These are phyloP conservation scores for Patella caerulea DNA, from an alignment of 2,888 invertebrate species.

Conservation along the genomic window DNA sequence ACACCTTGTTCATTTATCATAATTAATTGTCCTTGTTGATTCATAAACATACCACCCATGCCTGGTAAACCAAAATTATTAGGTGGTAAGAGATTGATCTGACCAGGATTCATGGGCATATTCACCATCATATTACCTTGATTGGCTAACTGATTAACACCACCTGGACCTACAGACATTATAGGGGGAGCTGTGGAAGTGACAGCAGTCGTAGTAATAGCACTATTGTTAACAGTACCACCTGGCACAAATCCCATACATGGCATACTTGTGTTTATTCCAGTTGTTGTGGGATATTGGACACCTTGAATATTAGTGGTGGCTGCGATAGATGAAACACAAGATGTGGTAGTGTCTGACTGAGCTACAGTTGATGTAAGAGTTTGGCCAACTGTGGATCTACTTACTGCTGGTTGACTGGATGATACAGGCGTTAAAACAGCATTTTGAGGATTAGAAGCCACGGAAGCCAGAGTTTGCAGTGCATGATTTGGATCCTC, in stretches of 20 bases:
- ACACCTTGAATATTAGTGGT: not conserved
- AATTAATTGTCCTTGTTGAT: slow-evolving; percentile 56
- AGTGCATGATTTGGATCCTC: slow-evolving; percentile 40
- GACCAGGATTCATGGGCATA: slow-evolving; percentile 46
- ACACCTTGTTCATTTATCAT: slow-evolving; percentile 60
- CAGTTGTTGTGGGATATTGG: slow-evolving; percentile 21
- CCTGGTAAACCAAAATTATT: slow-evolving; percentile 23
- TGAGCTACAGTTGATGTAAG: slow-evolving; percentile 22
- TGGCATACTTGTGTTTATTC: slow-evolving; percentile 32
- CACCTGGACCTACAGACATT: slow-evolving; percentile 46
- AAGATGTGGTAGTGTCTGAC: slow-evolving; percentile 33
- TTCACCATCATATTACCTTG: slow-evolving; percentile 42
- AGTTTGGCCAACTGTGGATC: slow-evolving; percentile 21
- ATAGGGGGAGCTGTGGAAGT: slow-evolving; percentile 37
- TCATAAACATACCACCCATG: slow-evolving; percentile 30
- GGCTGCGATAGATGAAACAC: slow-evolving; percentile 13
- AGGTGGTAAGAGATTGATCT: slow-evolving; percentile 23
- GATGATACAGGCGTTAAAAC: slow-evolving; percentile 21
- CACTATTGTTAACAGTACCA: not conserved
- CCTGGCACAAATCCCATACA: not conserved
- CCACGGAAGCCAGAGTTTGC: slow-evolving; percentile 59
- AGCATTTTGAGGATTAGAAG: slow-evolving; percentile 51
- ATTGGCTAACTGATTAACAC: slow-evolving; percentile 27
- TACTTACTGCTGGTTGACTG: not conserved
- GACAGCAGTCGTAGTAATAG: slow-evolving; percentile 20